Evolutionary conservation across 2,113 vertebrate species (phyloP), one percentile per base, ranked within the genome.

Genomic region (Numida meleagris): DNA sequence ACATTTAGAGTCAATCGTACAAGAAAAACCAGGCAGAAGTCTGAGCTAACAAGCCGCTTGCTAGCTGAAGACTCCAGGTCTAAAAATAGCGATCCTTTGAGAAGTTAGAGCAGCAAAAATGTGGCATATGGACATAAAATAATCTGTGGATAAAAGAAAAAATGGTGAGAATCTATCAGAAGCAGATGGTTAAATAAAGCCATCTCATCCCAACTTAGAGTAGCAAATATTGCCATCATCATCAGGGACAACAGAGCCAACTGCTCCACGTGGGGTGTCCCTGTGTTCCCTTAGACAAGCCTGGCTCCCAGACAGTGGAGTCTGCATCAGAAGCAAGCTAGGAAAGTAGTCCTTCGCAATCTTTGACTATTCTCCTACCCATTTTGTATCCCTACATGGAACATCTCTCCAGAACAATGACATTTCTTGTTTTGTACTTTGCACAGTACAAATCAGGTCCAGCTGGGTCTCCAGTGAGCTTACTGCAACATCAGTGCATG

Each of bases 11-110:
- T n/a, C n/a, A n/a, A n/a, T n/a, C n/a, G n/a, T n/a, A n/a, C n/a
- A n/a, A n/a, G 74, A 68, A 81, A 71, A 65, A 83, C 9, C 23
- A 93, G 48, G 45, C 76, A 92, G 27, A 9, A 59, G 29, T 63
- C 38, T 81, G 51, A 92, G 62, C 51, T 86, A 93, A 72, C 18
- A 89, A 90, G 66, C 53, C 84, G 36, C 36, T 70, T 68, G 58
- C 77, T 87, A 90, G 68, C 65, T 76, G 66, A 81, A 82, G 48
- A 82, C 61, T 83, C 78, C 71, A 92, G 46, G 66, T 55, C 71
- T 93, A 70, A 95, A 96, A 94, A 85, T 79, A 96, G 57, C 36
- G 74, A 31, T n/a, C 31, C 38, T 79, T 75, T 75, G 51, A 92
- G 83, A 86, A 92, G 76, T 42, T 70, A 90, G 40, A 88, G 93